Evolutionary conservation across 2,113 vertebrate genomes (phyloP).

Genomic region (Daboia siamensis): DNA sequence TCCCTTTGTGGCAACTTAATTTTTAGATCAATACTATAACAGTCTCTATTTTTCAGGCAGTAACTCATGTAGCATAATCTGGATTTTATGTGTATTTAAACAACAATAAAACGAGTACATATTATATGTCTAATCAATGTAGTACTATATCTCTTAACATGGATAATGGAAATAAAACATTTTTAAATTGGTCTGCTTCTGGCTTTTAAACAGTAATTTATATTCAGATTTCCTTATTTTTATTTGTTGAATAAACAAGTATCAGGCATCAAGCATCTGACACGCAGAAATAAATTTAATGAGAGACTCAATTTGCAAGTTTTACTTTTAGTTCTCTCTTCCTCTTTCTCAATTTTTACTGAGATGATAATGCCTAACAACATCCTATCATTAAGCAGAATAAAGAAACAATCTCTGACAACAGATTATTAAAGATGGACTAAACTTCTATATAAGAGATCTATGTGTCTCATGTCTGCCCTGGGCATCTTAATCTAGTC

Average conservation of each 20-base stretch:
- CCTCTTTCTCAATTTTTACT: not conserved
- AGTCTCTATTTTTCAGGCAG: conserved; percentile 33
- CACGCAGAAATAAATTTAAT: not conserved
- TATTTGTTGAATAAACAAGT: conserved; percentile 48
- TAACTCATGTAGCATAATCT: conserved; percentile 39
- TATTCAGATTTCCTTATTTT: conserved; percentile 18
- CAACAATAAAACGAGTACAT: conserved; percentile 32
- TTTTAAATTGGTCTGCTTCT: conserved; percentile 41
- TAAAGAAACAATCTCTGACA: not conserved
- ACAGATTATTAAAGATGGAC: not conserved
- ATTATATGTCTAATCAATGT: conserved; percentile 40
- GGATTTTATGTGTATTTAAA: not conserved
- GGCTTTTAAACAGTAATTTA: conserved; percentile 49
- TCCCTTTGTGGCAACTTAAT: conserved; percentile 17
- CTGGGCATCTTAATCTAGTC: not conserved
- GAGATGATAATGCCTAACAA: not conserved
- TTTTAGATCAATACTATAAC: not conserved
- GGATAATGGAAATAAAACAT: conserved; percentile 31
- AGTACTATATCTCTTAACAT: conserved; percentile 22
- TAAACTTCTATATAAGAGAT: not conserved
- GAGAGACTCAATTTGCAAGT: not conserved
- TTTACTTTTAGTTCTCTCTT: not conserved
- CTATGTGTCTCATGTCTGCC: not conserved
- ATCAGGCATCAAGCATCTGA: conserved; percentile 21
- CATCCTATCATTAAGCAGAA: not conserved